Conservation (phyloP, 2,797 vertebrate species). For the Rhinella marina region DNA sequence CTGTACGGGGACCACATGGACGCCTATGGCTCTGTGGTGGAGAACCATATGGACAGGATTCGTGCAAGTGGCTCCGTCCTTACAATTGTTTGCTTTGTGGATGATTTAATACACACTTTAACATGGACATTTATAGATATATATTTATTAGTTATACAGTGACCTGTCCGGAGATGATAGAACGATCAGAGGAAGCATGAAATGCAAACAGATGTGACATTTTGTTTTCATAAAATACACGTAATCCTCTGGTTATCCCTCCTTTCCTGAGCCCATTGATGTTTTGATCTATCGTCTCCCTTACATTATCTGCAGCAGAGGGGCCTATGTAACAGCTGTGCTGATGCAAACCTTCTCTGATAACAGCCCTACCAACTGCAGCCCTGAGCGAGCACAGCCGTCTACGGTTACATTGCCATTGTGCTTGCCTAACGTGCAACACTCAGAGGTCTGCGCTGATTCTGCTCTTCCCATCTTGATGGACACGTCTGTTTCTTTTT, state of each 20-base stretch:
- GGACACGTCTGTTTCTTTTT: slow-evolving; percentile 30
- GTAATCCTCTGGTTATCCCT: slow-evolving; percentile 52
- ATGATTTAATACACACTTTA: background rate
- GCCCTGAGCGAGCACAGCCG: slow-evolving; percentile 1
- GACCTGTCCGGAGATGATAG: slow-evolving; percentile 35
- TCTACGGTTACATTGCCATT: slow-evolving; percentile 50
- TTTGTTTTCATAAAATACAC: slow-evolving; percentile 32
- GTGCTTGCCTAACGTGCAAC: slow-evolving; percentile 52
- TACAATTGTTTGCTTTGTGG: background rate
- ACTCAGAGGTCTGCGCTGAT: slow-evolving; percentile 43
- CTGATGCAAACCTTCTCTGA: slow-evolving; percentile 31
- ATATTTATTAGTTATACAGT: background rate
- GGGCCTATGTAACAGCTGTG: slow-evolving; percentile 48
- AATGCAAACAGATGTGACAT: slow-evolving; percentile 55
- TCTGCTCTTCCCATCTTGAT: slow-evolving; percentile 25
- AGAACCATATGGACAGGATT: too few relatives aligned
- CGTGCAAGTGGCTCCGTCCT: background rate
- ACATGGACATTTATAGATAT: background rate
- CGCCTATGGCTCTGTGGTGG: too few relatives aligned
- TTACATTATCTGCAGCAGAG: slow-evolving; percentile 26
- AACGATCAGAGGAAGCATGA: slow-evolving; percentile 37
- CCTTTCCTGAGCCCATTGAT: slow-evolving; percentile 36
- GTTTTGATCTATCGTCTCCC: slow-evolving; percentile 38
- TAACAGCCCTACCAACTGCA: slow-evolving; percentile 44
- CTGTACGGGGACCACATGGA: background rate